Evolutionary conservation across 2,113 vertebrate species (phyloP), one percentile per base, ranked within the genome.

Genomic region (Pimephales promelas): DNA sequence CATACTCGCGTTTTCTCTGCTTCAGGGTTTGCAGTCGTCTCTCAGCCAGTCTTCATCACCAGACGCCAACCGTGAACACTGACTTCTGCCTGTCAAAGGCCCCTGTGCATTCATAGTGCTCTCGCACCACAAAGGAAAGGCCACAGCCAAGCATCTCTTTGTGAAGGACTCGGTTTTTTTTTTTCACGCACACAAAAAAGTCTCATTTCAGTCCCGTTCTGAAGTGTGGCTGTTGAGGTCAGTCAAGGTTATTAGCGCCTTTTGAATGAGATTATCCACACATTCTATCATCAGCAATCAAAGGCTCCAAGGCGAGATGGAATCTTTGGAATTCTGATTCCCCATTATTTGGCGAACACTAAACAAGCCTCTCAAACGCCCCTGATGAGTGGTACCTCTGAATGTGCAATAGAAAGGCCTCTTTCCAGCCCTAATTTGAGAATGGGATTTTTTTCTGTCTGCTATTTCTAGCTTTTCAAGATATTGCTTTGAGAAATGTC

Each of bases 211-310:
- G 85, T 89, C 89, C 88, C 81, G 81, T 34, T 88, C 87, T 84
- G 86, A 90, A 85, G 59, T 78, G 1, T 56, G 64, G 85, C 88
- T 88, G 68, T 86, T 82, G 91, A 89, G 88, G 91, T 90, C 92
- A 86, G 87, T 92, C 92, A 90, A 89, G 89, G 90, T 92, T 92
- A 90, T 91, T 91, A 90, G 85, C 82, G 74, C 83, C 85, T 86
- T 86, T 49, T 18, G 47, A 86, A 79, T 87, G 90, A 90, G 92
- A 94, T 94, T 94, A 90, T 94, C 89, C 89, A 93, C 89, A 92
- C 92, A 92, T 93, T 94, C 91, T 89, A 92, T 22, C 16, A 79
- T 52, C 52, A 40, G 64, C 43, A 73, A 71, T 86, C 84, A 86
- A 77, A 87, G 71, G 56, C 79, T 62, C 18, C 89, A 74, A 81